Conservation (phyloP, 2,113 vertebrate genomes). For the Murina feae region DNA sequence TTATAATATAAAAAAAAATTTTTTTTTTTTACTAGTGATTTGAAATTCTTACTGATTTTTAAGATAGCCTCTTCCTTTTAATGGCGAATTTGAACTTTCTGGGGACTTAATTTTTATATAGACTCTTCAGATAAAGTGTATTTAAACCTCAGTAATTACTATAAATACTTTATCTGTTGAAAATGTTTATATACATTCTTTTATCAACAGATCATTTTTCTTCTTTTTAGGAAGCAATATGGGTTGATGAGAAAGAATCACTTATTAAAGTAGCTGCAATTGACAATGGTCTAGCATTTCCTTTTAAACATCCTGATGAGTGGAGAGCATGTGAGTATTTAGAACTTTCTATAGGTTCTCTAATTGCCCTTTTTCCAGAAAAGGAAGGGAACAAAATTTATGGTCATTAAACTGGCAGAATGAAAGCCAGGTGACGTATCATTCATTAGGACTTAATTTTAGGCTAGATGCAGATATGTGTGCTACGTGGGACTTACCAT, state of each 20-base stretch:
- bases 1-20: not conserved
- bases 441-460: not conserved
- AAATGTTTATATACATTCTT: conserved; percentile 11
- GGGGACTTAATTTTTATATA: conserved; percentile 24
- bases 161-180: not conserved
- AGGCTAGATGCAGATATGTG: not conserved
- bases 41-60: conserved; percentile 37
- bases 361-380: not conserved
- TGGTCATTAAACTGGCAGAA: not conserved
- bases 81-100: conserved; percentile 24
- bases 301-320: conserved; percentile 98
- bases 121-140: not conserved
- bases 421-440: not conserved
- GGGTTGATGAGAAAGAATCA: conserved; percentile 80
- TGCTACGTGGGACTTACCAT: not conserved
- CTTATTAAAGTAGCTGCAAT: conserved; percentile 95
- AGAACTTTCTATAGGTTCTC: not conserved
- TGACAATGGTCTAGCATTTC: conserved; percentile 97
- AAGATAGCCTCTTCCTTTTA: not conserved
- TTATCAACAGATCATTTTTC: conserved; percentile 38
- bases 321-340: conserved; percentile 92
- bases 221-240: conserved; percentile 82
- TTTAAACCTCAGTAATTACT: conserved; percentile 26
- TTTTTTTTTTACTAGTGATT: not conserved
- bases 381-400: not conserved